These are phyloP conservation scores for Uria aalge DNA, from an alignment of 2,113 vertebrate genomes.

Conservation along the genomic window DNA sequence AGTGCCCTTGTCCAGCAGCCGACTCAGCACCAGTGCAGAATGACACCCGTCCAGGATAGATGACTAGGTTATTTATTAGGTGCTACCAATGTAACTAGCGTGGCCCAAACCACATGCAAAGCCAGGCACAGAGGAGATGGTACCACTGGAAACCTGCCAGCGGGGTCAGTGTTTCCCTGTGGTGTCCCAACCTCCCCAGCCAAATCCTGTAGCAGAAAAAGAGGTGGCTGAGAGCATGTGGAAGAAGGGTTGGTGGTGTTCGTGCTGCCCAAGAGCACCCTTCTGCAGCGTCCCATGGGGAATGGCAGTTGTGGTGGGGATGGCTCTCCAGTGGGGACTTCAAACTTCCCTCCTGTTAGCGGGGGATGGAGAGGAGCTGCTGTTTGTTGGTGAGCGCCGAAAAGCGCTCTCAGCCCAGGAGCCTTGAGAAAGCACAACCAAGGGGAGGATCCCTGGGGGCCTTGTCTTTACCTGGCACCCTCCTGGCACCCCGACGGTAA, in stretches of 20 bases:
- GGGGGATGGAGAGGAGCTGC: not conserved
- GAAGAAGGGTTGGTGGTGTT: not conserved
- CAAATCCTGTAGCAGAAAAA: not conserved
- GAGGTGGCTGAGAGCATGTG: not conserved
- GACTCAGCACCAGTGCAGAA: not conserved
- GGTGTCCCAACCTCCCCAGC: not conserved
- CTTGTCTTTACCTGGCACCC: not conserved
- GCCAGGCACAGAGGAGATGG: not conserved
- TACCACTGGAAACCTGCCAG: not conserved
- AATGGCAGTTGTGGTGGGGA: not conserved
- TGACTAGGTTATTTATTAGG: not conserved
- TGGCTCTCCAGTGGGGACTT: not conserved
- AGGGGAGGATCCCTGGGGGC: not conserved
- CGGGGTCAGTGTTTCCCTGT: not conserved
- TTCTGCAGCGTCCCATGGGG: not conserved
- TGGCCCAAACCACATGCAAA: not conserved
- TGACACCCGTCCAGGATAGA: not conserved
- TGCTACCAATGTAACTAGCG: not conserved
- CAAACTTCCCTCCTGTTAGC: not conserved
- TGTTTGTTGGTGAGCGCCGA: fast-evolving
- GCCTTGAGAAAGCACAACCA: not conserved
- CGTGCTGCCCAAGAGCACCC: not conserved
- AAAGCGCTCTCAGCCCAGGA: not conserved
- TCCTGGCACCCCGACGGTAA: not conserved
- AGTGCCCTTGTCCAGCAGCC: not conserved